Base-by-base conservation (phyloP, 2,113 vertebrate species). In the Xiphophorus hellerii region DNA sequence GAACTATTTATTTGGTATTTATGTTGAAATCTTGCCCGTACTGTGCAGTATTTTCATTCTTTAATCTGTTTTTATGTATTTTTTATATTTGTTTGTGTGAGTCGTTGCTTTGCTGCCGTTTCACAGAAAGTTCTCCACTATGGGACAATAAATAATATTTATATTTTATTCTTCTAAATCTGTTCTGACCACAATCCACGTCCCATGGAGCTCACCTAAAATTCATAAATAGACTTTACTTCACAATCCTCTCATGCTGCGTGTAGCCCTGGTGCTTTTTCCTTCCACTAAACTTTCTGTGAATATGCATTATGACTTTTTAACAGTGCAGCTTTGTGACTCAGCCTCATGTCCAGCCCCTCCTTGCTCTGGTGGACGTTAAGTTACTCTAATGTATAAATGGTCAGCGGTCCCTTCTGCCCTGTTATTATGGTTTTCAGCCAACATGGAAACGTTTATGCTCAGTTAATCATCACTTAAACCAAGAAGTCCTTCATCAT, bases 361-460 rank as follows among this genome's bases (percentile, higher is more conserved):
- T 66, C 31, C 31, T 12, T n/a, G 6, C 22, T 29, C 29, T 14
- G 27, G 15, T 51, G 39, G 66, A 39, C 9, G 2, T 68, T 68
- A 28, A 4, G 15, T 68, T 20, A 10, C n/a, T 66, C 5, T 15
- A 20, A 15, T 62, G 12, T 30, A 13, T 27, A 15, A 7, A 48
- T 9, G 44, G 39, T 1, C 29, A 67, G 27, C 42, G 66, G 39
- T 8, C 8, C 44, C 31, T 54, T 73, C 20, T 31, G 22, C 15
- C 0, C 25, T 31, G 3, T 65, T 33, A 0, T 17, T 2, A 37
- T 0, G 4, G 64, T 54, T n/a, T 35, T 1, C 61, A 65, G 8
- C 17, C 22, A n/a, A 37, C 30, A 65, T 22, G 31, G 61, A 62
- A 29, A 28, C 11, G 7, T 62, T 28, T 62, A 11, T 28, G n/a